phyloP scores from a whole-genome alignment of 2,113 vertebrate species.

The Lipophrys pholis region DNA sequence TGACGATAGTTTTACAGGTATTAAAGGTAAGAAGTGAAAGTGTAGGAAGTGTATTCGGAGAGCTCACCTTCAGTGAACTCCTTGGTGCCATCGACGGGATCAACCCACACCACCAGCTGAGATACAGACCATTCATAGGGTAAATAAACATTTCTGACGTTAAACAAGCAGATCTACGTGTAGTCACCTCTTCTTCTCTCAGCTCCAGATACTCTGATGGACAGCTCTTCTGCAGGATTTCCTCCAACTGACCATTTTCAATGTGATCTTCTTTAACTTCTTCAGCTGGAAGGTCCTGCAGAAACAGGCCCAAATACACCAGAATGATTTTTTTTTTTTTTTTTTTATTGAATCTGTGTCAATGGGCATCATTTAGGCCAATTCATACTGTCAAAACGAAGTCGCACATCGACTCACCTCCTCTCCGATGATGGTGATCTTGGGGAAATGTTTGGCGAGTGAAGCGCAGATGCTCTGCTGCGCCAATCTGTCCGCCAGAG shows the following conservation, averaged over 20 bases:
- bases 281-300: constrained; percentile 89
- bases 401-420: constrained; percentile 83
- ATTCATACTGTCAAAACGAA: not conserved
- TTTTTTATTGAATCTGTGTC: no score
- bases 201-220: constrained; percentile 87
- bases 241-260: constrained; percentile 88
- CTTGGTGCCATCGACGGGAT: constrained; percentile 97
- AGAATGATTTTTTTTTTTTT: not conserved
- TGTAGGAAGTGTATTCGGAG: not conserved
- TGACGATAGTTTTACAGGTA: no score
- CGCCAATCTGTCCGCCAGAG: constrained; percentile 92
- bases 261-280: constrained; percentile 89
- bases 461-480: constrained; percentile 96
- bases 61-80: constrained; percentile 96
- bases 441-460: constrained; percentile 90
- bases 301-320: not conserved
- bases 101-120: constrained; percentile 97
- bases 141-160: not conserved
- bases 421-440: constrained; percentile 95
- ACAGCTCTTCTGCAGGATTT: constrained; percentile 89
- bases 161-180: not conserved
- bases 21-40: not conserved
- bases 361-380: not conserved
- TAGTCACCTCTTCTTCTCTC: constrained; percentile 93
- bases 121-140: constrained; percentile 43